These are phyloP conservation scores for Teleogryllus oceanicus DNA, from an alignment of 2,888 invertebrate genomes.

Conservation along the genomic window DNA sequence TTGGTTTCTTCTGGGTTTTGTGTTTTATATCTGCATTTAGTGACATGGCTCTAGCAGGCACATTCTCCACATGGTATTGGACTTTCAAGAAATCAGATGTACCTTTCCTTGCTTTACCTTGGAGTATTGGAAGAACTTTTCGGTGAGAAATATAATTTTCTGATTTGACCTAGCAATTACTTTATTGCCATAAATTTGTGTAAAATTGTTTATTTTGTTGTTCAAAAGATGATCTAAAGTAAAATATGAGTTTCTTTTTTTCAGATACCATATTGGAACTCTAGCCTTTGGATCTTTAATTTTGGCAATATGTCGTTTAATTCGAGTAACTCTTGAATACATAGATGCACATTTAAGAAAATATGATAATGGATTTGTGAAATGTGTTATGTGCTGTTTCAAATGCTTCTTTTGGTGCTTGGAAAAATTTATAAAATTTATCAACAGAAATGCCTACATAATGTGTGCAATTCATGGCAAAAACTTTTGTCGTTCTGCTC, in stretches of 20 bases:
- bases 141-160: slow-evolving; percentile 50
- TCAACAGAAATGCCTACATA: slow-evolving; percentile 86
- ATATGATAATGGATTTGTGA: slow-evolving; percentile 67
- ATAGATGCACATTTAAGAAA: slow-evolving; percentile 77
- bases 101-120: slow-evolving; percentile 78
- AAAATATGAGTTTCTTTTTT: slow-evolving; percentile 39
- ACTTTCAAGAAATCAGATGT: slow-evolving; percentile 77
- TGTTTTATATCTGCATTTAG: slow-evolving; percentile 86
- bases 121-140: slow-evolving; percentile 66
- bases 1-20: slow-evolving; percentile 84
- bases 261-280: slow-evolving; percentile 83
- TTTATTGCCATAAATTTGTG: not conserved
- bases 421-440: slow-evolving; percentile 80
- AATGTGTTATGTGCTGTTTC: slow-evolving; percentile 67
- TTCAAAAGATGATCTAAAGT: not conserved
- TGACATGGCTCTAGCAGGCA: slow-evolving; percentile 86
- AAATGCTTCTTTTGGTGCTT: slow-evolving; percentile 84
- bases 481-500: slow-evolving; percentile 85
- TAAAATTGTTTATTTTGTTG: slow-evolving; percentile 11
- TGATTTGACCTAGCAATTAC: not conserved
- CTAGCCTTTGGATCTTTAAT: slow-evolving; percentile 89
- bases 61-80: slow-evolving; percentile 93
- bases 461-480: slow-evolving; percentile 94
- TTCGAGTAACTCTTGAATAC: slow-evolving; percentile 80
- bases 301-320: slow-evolving; percentile 83